Base-by-base conservation (phyloP, 23 tunicate genomes). In the Ascidia mentula region DNA sequence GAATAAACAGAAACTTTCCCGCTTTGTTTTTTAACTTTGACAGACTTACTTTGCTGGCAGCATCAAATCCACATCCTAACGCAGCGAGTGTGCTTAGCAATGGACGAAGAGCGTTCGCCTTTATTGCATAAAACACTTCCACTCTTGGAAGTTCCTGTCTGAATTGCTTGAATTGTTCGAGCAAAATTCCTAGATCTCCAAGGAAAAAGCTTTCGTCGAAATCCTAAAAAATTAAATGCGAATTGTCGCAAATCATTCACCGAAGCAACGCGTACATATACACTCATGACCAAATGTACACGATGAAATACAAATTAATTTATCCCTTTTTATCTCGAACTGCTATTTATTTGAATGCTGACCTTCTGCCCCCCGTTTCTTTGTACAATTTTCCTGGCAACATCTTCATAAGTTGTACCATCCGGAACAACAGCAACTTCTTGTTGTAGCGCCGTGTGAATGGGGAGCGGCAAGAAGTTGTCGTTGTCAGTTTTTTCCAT, bases 191-290 rank as follows among this genome's bases (percentile, higher is more conserved):
- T 3, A 70, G 74, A 36, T 70, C 74, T 20, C 74, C 74, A 70
- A 70, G 18, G 17, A 31, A 26, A 70, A 70, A 70, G 22, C 36
- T 3, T 70, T 70, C 74, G 30, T 70, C 74, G 36, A 35, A 70
- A 70, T 70, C 74, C 74, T 70, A 65, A 36, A 37, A 12, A 15
- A n/a, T n/a, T n/a, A n/a, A n/a, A n/a, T n/a, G n/a, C n/a, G n/a
- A n/a, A n/a, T n/a, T n/a, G n/a, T n/a, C n/a, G n/a, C n/a, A n/a
- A n/a, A n/a, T n/a, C n/a, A n/a, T n/a, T n/a, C n/a, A n/a, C n/a
- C n/a, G n/a, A n/a, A n/a, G n/a, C n/a, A n/a, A n/a, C n/a, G n/a
- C n/a, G n/a, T n/a, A n/a, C n/a, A n/a, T n/a, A n/a, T n/a, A n/a
- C n/a, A n/a, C n/a, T n/a, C n/a, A n/a, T n/a, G n/a, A n/a, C n/a